Evolutionary conservation across 2,113 vertebrate species (phyloP).

Genomic region (Suncus etruscus): DNA sequence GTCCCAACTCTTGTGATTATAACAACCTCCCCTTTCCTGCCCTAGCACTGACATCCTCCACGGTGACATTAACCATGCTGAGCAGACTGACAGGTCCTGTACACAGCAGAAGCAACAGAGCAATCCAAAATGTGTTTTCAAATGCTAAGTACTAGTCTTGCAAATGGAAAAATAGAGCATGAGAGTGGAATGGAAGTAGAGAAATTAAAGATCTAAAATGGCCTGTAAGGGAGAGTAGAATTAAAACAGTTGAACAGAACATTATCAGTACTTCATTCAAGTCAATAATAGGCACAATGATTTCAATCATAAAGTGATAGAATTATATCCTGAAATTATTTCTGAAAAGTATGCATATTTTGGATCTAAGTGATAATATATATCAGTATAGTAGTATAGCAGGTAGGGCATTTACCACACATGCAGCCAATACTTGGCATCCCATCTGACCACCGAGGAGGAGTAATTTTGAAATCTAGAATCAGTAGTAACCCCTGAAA

Average conservation of each 20-base stretch:
- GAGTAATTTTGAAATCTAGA: too few species aligned
- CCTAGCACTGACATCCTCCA: background rate
- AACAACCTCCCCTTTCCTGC: background rate
- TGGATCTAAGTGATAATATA: background rate
- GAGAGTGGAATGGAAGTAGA: slow-evolving; percentile 15
- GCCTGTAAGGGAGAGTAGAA: slow-evolving; percentile 2
- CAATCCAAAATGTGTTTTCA: slow-evolving; percentile 39
- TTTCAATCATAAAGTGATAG: slow-evolving; percentile 52
- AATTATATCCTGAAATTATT: slow-evolving; percentile 45
- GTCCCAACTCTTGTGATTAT: background rate
- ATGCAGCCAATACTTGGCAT: too few species aligned
- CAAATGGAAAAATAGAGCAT: slow-evolving; percentile 1
- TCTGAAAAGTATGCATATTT: background rate
- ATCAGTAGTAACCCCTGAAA: too few species aligned
- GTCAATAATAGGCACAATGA: slow-evolving; percentile 42
- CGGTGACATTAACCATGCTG: background rate
- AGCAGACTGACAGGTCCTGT: slow-evolving; percentile 12
- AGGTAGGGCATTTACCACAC: too few species aligned
- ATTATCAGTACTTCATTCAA: background rate
- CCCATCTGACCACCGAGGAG: too few species aligned
- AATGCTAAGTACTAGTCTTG: slow-evolving; percentile 18
- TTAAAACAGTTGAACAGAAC: too few species aligned
- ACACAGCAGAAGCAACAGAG: slow-evolving; percentile 38
- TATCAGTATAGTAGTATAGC: too few species aligned
- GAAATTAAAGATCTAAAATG: background rate